Base-by-base conservation (phyloP, 2,888 invertebrate genomes). In the Ischnura elegans region DNA sequence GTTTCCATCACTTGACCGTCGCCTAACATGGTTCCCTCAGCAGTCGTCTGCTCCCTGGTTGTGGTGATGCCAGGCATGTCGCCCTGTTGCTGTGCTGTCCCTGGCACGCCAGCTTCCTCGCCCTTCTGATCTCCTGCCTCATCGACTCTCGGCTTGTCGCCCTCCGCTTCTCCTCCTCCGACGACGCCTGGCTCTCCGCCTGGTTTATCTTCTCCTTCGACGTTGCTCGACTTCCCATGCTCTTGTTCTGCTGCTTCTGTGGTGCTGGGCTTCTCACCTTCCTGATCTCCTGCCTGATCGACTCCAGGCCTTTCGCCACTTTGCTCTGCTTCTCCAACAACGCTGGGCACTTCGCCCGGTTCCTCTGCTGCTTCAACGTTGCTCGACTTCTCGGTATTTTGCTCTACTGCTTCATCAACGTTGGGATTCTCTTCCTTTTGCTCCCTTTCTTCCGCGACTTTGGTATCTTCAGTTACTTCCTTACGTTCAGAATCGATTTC, bases 211-310 rank as follows among this genome's bases (percentile, higher is more conserved):
- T 8, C 29, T 29, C 13, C 29, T 96, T 93, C 96, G 94, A 3
- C 96, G 96, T 94, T 96, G 96, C 94, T 95, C 96, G 94, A 95
- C 95, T 96, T 96, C 96, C 94, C 95, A 96, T 95, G 96, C 96
- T 51, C 51, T 19, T 51, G 4, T 3, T 19, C 51, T 19, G 51
- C 19, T 5, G 51, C 19, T 8, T 51, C 51, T 19, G 51, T 19
- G 19, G 51, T 19, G 19, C 19, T 3, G 51, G 19, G 16, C 8
- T 51, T 51, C 51, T 25, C 61, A 21, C 25, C 61, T 61, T 25
- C 61, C 61, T 61, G 61, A 21, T 25, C 61, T 8, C 1, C 61
- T n/a, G 36, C 13, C 10, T 36, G 29, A 76, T 5, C 36, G 51
- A 8, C 36, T 13, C 36, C 25, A 25, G 61, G 5, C 19, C 61